Conservation (phyloP, 37 sponge, comb jelly and placozoan genomes). For the Cliona cf. orientalis region DNA sequence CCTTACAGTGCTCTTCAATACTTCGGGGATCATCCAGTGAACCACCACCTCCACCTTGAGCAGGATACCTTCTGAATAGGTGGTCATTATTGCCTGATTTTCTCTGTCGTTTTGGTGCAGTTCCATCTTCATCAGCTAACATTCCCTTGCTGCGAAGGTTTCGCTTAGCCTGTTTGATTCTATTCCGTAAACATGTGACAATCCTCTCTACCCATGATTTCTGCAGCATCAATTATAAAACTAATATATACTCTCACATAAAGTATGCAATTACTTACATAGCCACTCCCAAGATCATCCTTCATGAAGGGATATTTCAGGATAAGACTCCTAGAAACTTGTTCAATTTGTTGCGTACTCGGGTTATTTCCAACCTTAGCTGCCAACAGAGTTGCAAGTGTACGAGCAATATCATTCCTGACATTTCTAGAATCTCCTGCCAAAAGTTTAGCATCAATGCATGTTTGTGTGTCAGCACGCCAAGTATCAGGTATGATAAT, state of each 20-base stretch:
- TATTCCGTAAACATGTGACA: conserved; percentile 25
- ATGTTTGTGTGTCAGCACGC: background rate
- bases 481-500: conserved; percentile 31
- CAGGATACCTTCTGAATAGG: background rate
- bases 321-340: background rate
- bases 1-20: conserved; percentile 12
- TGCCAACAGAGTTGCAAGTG: background rate
- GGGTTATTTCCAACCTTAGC: background rate
- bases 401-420: conserved; percentile 14
- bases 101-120: background rate
- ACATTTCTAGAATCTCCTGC: background rate
- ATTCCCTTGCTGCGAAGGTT: background rate
- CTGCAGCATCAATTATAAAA: conserved; percentile 19
- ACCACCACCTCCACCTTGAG: background rate
- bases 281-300: conserved; percentile 36
- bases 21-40: conserved; percentile 12
- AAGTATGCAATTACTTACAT: conserved; percentile 8
- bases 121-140: background rate
- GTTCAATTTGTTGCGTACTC: background rate
- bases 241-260: too few species aligned
- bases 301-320: conserved; percentile 18
- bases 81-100: too few species aligned
- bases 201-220: conserved; percentile 30
- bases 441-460: background rate
- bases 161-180: conserved; percentile 9